phyloP scores from a whole-genome alignment of 92 coral and sea anemone species.

The Parazoanthus swiftii region DNA sequence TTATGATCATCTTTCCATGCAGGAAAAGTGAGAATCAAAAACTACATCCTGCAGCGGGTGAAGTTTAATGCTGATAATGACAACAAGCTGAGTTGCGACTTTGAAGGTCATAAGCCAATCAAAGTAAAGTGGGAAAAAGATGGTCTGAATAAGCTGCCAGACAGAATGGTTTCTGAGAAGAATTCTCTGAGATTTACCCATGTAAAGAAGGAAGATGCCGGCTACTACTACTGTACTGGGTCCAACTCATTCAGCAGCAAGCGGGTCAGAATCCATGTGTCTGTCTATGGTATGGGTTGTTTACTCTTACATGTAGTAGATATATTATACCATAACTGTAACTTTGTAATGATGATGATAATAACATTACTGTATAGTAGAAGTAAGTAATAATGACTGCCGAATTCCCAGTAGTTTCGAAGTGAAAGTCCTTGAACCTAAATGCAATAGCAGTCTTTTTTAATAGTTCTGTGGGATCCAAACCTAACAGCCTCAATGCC shows the following conservation, averaged over 20 bases:
- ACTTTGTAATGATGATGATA: too few species aligned
- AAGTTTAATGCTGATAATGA: conserved; percentile 47
- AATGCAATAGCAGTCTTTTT: too few species aligned
- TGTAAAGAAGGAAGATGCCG: conserved; percentile 61
- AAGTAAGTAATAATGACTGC: too few species aligned
- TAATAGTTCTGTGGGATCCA: too few species aligned
- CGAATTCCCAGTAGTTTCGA: too few species aligned
- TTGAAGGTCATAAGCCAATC: conserved; percentile 63
- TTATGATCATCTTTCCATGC: not conserved
- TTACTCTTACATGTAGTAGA: too few species aligned
- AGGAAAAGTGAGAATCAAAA: conserved; percentile 36
- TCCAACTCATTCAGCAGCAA: conserved; percentile 64
- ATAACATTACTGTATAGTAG: too few species aligned
- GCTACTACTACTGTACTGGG: conserved; percentile 78
- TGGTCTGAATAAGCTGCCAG: conserved; percentile 40
- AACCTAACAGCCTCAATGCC: too few species aligned
- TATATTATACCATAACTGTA: too few species aligned
- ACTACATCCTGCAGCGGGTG: not conserved
- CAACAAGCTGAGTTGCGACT: conserved; percentile 56
- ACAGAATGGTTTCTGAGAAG: conserved; percentile 26
- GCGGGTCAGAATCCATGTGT: conserved; percentile 51
- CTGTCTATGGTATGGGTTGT: conserved; percentile 68
- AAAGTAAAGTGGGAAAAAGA: conserved; percentile 64
- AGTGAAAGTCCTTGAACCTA: too few species aligned
- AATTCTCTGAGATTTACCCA: conserved; percentile 40